Conservation (phyloP, 53 echinoderm and acorn worm genomes). For the Paracentrotus lividus region DNA sequence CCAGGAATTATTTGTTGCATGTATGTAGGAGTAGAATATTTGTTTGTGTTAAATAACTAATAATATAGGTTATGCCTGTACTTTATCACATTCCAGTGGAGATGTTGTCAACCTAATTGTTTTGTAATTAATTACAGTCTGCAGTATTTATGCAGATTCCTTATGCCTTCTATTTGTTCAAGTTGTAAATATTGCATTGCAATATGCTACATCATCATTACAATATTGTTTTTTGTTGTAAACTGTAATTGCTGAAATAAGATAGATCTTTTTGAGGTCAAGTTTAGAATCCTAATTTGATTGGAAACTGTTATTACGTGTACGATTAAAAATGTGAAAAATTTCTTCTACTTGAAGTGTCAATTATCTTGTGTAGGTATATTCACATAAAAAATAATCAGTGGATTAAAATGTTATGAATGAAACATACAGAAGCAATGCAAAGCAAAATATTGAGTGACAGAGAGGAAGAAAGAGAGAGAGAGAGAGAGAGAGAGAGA, state of each 20-base stretch:
- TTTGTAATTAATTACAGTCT: not conserved
- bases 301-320: not conserved
- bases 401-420: no score
- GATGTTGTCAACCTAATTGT: not conserved
- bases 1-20: no score
- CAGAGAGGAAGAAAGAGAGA: not conserved
- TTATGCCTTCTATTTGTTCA: slow-evolving; percentile 9
- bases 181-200: not conserved
- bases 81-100: not conserved
- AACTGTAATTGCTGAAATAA: not conserved
- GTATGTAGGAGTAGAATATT: no score
- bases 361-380: no score
- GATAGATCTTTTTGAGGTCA: not conserved
- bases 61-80: no score
- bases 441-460: not conserved
- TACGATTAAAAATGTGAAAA: not conserved
- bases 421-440: not conserved
- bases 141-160: not conserved
- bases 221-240: not conserved
- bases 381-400: no score
- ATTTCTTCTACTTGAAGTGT: not conserved
- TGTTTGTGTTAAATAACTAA: no score
- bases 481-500: slow-evolving; percentile 10
- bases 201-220: slow-evolving; percentile 1
- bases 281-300: not conserved